These are phyloP conservation scores for Osedax fenrisi DNA, from an alignment of 2,888 invertebrate genomes.

Conservation along the genomic window DNA sequence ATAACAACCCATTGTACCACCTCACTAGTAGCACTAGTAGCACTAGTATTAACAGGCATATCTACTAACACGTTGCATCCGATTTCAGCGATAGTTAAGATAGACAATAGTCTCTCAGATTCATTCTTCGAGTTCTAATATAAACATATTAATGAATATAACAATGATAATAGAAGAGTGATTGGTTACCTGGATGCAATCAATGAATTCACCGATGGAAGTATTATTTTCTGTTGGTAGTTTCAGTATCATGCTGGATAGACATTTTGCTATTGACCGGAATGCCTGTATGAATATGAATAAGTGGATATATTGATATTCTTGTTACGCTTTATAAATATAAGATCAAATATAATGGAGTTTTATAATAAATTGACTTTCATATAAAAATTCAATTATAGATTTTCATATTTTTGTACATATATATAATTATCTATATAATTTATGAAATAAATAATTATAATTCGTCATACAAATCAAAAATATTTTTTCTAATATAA, in stretches of 20 bases:
- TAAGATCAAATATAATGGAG: no score
- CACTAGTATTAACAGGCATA: no score
- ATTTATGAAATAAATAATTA: no score
- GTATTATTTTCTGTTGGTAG: conserved; percentile 63
- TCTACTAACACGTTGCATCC: conserved; percentile 79
- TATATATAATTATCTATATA: no score
- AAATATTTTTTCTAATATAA: no score
- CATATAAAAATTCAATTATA: no score
- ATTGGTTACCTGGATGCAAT: conserved; percentile 46
- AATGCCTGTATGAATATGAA: conserved; percentile 71
- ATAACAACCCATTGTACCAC: not conserved
- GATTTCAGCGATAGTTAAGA: conserved; percentile 89
- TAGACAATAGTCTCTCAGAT: conserved; percentile 72
- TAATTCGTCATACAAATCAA: no score
- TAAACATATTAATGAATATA: not conserved
- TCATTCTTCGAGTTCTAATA: conserved; percentile 45
- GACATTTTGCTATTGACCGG: conserved; percentile 88
- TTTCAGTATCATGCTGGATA: conserved; percentile 77
- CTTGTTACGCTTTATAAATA: no score
- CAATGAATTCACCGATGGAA: conserved; percentile 51
- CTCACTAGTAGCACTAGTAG: no score
- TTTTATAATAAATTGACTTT: no score
- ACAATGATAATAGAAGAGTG: not conserved
- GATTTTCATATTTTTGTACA: no score
- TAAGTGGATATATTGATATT: no score